Conservation (phyloP, 2,888 invertebrate species). For the Sinodicranocentrus sp. region DNA sequence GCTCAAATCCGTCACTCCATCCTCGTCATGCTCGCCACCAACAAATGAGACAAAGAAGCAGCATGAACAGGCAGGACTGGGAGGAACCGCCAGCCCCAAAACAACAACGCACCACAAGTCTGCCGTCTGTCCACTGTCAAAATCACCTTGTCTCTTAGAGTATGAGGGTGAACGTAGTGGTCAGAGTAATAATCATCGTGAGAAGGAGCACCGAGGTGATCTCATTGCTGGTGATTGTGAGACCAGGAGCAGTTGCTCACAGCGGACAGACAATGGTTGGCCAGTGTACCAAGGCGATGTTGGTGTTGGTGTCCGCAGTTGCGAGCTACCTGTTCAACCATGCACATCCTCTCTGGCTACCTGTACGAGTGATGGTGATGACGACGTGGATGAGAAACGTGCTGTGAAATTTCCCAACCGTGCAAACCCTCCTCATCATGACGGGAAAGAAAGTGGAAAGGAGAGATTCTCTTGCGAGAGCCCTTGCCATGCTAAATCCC, state of each 20-base stretch:
- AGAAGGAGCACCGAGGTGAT: background rate
- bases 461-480: too few species aligned
- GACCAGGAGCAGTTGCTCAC: background rate
- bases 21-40: slow-evolving; percentile 51
- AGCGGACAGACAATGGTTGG: slow-evolving; percentile 14
- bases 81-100: slow-evolving; percentile 52
- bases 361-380: too few species aligned
- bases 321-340: slow-evolving; percentile 36
- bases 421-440: too few species aligned
- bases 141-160: background rate
- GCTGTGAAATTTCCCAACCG: too few species aligned
- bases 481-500: too few species aligned
- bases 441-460: too few species aligned
- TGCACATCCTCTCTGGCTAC: slow-evolving; percentile 35
- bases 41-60: slow-evolving; percentile 60
- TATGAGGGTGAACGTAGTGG: too few species aligned
- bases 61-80: slow-evolving; percentile 56
- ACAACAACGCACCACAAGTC: slow-evolving; percentile 41
- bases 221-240: background rate
- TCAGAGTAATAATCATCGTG: too few species aligned
- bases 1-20: slow-evolving; percentile 8
- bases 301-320: slow-evolving; percentile 44
- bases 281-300: background rate
- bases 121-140: slow-evolving; percentile 1
- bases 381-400: too few species aligned